Percentiles rank a stretch among this genome's conserved stretches.
Evolutionary conservation across 2,797 vertebrate species (phyloP).

Genomic region (Hydrocynus forskahlii): DNA sequence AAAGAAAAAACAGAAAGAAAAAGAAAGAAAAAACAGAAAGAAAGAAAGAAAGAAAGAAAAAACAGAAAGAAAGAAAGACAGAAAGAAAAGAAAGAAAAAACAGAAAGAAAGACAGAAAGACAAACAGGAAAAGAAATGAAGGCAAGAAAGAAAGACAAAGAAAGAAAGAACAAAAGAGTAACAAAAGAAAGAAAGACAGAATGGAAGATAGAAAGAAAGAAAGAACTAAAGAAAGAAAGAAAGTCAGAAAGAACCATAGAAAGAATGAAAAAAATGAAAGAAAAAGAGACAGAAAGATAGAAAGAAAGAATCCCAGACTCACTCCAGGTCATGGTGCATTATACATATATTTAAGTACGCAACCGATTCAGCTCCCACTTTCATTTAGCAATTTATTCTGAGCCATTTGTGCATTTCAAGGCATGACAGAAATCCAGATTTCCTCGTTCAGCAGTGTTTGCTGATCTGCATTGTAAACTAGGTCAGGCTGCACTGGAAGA

Average conservation of each 20-base stretch:
- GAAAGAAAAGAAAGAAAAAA: too few relatives aligned
- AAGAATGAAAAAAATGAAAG: too few relatives aligned
- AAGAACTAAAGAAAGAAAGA: too few relatives aligned
- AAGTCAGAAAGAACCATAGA: too few relatives aligned
- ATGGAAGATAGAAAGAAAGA: too few relatives aligned
- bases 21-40: not conserved
- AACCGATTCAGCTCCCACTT: not conserved
- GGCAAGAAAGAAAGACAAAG: too few relatives aligned
- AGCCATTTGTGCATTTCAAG: not conserved
- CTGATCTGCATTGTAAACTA: not conserved
- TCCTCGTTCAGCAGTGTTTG: not conserved
- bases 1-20: not conserved
- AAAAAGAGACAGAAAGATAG: too few relatives aligned
- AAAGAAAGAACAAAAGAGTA: too few relatives aligned
- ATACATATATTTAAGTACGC: not conserved
- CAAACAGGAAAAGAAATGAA: too few relatives aligned
- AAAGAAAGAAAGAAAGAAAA: not conserved
- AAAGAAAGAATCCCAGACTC: not conserved
- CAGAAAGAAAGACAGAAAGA: too few relatives aligned
- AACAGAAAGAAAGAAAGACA: too few relatives aligned
- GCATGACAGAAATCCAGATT: not conserved
- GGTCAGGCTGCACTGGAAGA: not conserved
- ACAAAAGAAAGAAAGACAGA: too few relatives aligned
- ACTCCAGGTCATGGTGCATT: not conserved
- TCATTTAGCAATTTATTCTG: not conserved